phyloP scores from a whole-genome alignment of 2,113 vertebrate genomes.

The Microcebus tavaratra region DNA sequence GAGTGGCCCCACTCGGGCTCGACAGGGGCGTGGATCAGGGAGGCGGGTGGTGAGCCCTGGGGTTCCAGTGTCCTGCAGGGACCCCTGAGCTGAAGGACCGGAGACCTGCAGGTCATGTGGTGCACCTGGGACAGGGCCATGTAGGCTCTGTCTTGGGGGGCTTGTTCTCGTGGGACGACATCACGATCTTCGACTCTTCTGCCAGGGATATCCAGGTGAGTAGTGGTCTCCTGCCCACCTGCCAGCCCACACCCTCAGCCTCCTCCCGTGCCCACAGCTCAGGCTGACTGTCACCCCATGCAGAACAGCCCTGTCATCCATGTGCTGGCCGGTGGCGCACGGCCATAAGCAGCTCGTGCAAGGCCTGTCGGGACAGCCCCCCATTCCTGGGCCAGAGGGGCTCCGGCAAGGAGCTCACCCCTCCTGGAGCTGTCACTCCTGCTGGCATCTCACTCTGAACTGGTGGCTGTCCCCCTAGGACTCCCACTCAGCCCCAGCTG shows the following conservation, averaged over 20 bases:
- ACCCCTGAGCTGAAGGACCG: not conserved
- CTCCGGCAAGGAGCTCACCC: not conserved
- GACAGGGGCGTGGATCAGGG: not conserved
- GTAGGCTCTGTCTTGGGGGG: conserved; percentile 27
- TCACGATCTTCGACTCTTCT: conserved; percentile 68
- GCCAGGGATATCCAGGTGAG: conserved; percentile 59
- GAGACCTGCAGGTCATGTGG: conserved; percentile 72
- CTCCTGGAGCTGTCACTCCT: not conserved
- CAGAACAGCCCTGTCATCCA: conserved; percentile 74
- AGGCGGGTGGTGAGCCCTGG: not conserved
- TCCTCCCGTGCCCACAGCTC: not conserved
- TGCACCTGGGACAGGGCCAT: conserved; percentile 48
- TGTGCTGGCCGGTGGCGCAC: conserved; percentile 47
- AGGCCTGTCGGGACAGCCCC: not conserved
- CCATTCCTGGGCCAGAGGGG: not conserved
- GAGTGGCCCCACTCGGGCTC: not conserved
- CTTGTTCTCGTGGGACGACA: conserved; percentile 40
- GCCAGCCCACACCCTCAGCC: not conserved
- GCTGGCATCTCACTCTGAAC: not conserved
- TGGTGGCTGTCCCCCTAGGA: not conserved
- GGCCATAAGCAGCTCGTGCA: conserved; percentile 52
- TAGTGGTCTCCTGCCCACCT: not conserved
- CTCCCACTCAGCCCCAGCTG: not conserved
- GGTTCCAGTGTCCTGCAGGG: not conserved
- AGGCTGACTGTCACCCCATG: not conserved